Conservation (phyloP, 1,140 invertebrate genomes). For the Apis cerana region DNA sequence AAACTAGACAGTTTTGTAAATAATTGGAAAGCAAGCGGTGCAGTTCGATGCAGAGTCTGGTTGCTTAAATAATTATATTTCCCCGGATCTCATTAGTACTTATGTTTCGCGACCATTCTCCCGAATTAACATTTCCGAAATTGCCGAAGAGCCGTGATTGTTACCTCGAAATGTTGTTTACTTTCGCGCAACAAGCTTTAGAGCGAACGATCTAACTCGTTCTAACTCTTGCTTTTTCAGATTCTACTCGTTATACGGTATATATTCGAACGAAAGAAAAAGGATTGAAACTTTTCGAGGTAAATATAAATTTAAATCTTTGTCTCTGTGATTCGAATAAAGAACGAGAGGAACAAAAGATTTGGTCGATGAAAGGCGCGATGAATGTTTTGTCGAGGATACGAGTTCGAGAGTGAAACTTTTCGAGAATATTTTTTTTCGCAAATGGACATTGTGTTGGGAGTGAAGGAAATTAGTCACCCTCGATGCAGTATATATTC, state of each 20-base stretch:
- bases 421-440: too few species aligned
- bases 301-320: not conserved
- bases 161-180: not conserved
- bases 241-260: not conserved
- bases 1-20: conserved; percentile 26
- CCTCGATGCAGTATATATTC: too few species aligned
- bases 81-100: conserved; percentile 26
- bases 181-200: not conserved
- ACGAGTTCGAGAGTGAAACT: too few species aligned
- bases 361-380: not conserved
- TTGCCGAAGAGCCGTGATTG: conserved; percentile 2
- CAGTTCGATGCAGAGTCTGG: not conserved
- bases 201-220: not conserved
- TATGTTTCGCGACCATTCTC: not conserved
- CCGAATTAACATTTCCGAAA: conserved; percentile 3
- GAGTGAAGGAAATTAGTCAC: too few species aligned
- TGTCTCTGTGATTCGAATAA: not conserved
- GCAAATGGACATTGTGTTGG: too few species aligned
- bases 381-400: too few species aligned
- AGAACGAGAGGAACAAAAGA: not conserved
- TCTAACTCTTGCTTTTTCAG: not conserved
- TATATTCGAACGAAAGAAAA: not conserved
- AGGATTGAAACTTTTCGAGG: not conserved
- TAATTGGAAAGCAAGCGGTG: conserved; percentile 1
- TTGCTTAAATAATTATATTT: conserved; percentile 33